These are phyloP conservation scores for Triplophysa siluroides DNA, from an alignment of 2,113 vertebrate genomes.

Conservation along the genomic window DNA sequence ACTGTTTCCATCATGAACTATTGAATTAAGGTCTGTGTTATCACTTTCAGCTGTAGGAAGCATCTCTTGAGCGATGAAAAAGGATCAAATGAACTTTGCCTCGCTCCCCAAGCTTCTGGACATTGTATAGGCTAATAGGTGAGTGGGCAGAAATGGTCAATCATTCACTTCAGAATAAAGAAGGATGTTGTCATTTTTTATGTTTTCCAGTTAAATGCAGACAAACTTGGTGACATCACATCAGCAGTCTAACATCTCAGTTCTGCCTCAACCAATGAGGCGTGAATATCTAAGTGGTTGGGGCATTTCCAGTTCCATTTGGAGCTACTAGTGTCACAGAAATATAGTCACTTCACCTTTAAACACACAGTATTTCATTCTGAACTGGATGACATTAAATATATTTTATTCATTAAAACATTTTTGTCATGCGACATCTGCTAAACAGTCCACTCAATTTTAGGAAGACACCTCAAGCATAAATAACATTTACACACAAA, in stretches of 20 bases:
- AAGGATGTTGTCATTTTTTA: background rate
- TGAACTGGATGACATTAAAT: no score
- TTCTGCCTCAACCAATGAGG: background rate
- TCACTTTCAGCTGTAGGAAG: slow-evolving; percentile 37
- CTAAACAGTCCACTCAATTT: no score
- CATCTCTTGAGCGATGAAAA: slow-evolving; percentile 23
- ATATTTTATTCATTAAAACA: no score
- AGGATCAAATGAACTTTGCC: background rate
- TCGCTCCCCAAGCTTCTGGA: background rate
- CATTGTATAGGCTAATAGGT: background rate
- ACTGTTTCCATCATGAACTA: slow-evolving; percentile 39
- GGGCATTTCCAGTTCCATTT: no score
- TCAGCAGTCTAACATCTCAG: background rate
- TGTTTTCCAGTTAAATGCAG: no score
- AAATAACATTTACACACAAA: background rate
- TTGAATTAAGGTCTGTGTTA: slow-evolving; percentile 31
- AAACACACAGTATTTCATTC: no score
- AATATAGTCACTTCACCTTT: no score
- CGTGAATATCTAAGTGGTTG: no score
- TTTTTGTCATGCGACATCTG: no score
- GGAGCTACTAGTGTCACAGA: no score
- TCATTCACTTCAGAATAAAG: background rate
- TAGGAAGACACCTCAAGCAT: background rate
- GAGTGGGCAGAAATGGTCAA: background rate
- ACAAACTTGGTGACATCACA: no score